A percentile compares a stretch with the other conserved stretches of the same genome.
phyloP scores from a whole-genome alignment of 2,888 invertebrate species.

The Drosophila fungiperda region DNA sequence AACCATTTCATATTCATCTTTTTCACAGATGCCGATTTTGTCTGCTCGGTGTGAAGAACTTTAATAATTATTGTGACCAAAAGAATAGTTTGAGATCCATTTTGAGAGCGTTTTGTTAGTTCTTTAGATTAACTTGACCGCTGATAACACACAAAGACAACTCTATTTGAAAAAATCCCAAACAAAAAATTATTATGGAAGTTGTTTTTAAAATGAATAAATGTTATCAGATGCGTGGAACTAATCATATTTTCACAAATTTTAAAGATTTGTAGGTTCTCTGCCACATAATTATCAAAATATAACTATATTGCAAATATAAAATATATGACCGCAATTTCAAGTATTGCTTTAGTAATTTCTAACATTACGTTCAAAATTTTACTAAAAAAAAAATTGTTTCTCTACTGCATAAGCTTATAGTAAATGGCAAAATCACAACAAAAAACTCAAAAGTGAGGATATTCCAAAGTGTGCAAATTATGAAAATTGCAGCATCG shows the following conservation, averaged over 20 bases:
- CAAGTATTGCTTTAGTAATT: neutral
- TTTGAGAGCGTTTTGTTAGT: neutral
- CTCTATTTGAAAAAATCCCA: neutral
- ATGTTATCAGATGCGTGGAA: neutral
- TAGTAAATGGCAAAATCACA: too few relatives aligned
- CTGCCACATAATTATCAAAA: too few relatives aligned
- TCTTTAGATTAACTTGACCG: neutral
- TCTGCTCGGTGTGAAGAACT: too few relatives aligned
- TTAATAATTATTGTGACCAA: too few relatives aligned
- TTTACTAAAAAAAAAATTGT: neutral
- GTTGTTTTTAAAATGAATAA: neutral
- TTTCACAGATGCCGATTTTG: too few relatives aligned
- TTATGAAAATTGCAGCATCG: neutral
- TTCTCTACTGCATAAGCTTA: too few relatives aligned
- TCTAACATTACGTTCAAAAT: neutral
- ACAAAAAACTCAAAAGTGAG: neutral
- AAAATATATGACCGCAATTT: neutral
- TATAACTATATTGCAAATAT: neutral
- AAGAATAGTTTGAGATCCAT: too few relatives aligned
- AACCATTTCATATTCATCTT: too few relatives aligned
- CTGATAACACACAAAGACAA: too few relatives aligned
- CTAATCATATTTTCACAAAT: neutral
- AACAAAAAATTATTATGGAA: neutral
- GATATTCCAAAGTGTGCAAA: neutral
- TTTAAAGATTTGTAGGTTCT: too few relatives aligned